Base-by-base conservation (phyloP, 1,140 invertebrate genomes). In the Psix sp. region DNA sequence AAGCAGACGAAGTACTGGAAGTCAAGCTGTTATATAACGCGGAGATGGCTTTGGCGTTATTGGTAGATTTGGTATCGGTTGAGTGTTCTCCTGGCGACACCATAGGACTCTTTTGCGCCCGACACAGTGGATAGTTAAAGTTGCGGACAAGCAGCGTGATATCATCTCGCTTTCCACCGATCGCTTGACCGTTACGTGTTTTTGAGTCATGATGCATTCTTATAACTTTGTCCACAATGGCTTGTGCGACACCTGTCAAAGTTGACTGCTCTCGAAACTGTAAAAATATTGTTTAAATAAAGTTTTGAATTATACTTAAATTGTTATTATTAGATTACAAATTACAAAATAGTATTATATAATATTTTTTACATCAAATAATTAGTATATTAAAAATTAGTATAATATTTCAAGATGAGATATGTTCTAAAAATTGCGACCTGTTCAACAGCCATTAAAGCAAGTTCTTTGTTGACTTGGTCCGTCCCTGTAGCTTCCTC, bases 141-240 rank as follows among this genome's bases (percentile, higher is more conserved):
- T 96, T 96, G 31, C 95, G 86, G 35, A 97, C 92, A 0, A 97
- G 79, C 4, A 98, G 87, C 0, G 94, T 96, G 66, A 97, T 94
- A 78, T 95, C 94, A 60, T 94, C 93, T 33, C 92, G 82, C 77
- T 91, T 91, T 13, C 85, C 83, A 31, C 76, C 79, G 3, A 86
- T 86, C 79, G 88, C 81, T 3, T 85, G 86, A 33, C 87, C 88
- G 48, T 89, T 90, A 49, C 89, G 91, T 86, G 94, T 92, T 76
- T 91, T 95, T 48, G 91, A 90, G 48, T 96, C 93, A 63, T 95
- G 92, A 80, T 97, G 95, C 48, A 94, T 91, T 40, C 94, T 86
- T 3, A 94, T 94, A 5, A 95, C 91, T 87, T 94, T 94, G 78
- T 96, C 93, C 0, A 97, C 91, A 0, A 96, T 94, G 1, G 94